Conservation (phyloP, 2,113 vertebrate genomes). For the Tyrannus savana region DNA sequence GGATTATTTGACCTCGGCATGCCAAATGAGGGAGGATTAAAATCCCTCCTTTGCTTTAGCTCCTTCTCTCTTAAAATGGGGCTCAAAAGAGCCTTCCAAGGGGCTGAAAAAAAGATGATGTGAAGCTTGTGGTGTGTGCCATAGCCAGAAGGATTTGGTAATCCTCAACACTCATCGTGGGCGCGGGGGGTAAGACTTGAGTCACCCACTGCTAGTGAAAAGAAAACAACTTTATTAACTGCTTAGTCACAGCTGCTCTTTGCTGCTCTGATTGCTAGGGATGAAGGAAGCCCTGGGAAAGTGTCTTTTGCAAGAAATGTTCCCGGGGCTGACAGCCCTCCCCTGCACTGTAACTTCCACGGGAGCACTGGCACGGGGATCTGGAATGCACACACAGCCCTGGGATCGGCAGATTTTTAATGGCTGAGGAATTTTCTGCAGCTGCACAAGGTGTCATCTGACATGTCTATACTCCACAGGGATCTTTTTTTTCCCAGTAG, state of each 20-base stretch:
- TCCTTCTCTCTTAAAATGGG: neutral
- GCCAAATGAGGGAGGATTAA: neutral
- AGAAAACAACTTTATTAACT: neutral
- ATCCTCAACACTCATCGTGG: neutral
- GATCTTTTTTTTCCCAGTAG: neutral
- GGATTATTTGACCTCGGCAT: neutral
- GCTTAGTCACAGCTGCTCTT: accelerated
- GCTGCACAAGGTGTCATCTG: neutral
- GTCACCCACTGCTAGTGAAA: neutral
- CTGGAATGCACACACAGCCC: neutral
- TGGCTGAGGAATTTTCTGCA: neutral
- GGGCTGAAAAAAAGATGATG: neutral
- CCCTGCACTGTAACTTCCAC: neutral
- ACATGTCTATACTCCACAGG: neutral
- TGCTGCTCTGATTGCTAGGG: neutral
- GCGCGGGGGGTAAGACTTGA: neutral
- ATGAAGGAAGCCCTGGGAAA: neutral
- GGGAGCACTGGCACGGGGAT: neutral
- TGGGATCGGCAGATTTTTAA: neutral
- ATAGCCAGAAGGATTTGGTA: neutral
- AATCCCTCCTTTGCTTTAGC: neutral
- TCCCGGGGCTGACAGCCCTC: neutral
- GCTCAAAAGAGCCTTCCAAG: neutral
- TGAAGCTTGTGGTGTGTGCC: neutral
- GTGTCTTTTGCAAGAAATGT: neutral